Conservation (phyloP, 2,113 vertebrate genomes). For the Grammatotria lemairii region DNA sequence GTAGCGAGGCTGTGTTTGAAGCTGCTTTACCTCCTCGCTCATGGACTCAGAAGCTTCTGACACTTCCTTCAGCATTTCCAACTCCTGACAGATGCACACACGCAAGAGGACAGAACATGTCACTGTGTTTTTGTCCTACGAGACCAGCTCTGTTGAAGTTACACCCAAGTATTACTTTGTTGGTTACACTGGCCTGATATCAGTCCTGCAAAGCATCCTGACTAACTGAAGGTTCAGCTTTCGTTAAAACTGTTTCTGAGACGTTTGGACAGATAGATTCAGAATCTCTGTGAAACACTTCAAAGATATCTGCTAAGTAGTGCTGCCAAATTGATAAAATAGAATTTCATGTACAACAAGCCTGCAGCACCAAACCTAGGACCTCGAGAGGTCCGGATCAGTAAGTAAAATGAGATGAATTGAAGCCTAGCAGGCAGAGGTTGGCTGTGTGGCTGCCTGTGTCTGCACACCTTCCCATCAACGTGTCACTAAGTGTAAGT, state of each 20-base stretch:
- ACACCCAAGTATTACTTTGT: neutral
- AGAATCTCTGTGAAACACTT: neutral
- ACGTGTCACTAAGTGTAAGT: neutral
- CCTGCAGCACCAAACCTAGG: neutral
- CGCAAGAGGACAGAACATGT: neutral
- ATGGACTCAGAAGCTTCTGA: constrained; percentile 51
- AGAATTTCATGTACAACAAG: neutral
- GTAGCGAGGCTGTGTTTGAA: constrained; percentile 45
- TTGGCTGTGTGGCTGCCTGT: neutral
- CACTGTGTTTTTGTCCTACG: neutral
- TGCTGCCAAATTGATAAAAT: neutral
- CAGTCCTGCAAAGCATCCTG: neutral
- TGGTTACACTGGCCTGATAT: neutral
- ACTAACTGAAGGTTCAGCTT: neutral
- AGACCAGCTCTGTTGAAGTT: neutral
- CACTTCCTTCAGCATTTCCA: constrained; percentile 68
- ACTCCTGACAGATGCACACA: constrained; percentile 47
- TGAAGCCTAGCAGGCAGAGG: neutral
- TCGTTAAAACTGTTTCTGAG: neutral
- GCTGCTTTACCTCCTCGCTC: constrained; percentile 25
- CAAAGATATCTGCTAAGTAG: neutral
- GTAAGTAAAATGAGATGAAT: neutral
- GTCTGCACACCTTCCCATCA: neutral
- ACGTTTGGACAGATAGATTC: neutral
- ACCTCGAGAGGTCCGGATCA: neutral